These are phyloP conservation scores for Equus quagga DNA, from an alignment of 2,113 vertebrate species.

Conservation along the genomic window DNA sequence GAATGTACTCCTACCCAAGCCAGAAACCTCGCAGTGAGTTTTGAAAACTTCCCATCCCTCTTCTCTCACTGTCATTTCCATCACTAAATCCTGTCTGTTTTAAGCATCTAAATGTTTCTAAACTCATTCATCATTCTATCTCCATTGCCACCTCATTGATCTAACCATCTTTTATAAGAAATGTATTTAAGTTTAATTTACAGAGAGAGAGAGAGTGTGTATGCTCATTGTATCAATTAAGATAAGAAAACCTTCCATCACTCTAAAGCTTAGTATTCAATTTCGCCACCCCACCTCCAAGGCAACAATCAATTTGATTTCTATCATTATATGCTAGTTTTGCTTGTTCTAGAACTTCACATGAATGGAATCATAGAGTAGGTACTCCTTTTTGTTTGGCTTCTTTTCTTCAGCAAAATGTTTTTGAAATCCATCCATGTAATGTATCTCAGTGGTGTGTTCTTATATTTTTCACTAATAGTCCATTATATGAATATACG, in stretches of 20 bases:
- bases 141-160: not conserved
- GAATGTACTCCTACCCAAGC: not conserved
- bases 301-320: not conserved
- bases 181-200: not conserved
- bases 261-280: not conserved
- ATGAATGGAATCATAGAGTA: not conserved
- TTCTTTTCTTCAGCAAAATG: not conserved
- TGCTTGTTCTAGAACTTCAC: not conserved
- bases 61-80: not conserved
- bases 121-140: not conserved
- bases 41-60: not conserved
- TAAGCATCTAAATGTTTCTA: not conserved
- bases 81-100: not conserved
- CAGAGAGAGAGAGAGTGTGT: not conserved
- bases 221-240: not conserved
- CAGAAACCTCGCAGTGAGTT: not conserved
- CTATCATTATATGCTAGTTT: not conserved
- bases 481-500: not conserved
- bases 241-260: not conserved
- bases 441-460: not conserved
- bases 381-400: not conserved
- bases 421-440: not conserved
- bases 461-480: not conserved
- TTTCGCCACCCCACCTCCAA: accelerated
- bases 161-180: not conserved